phyloP scores from a whole-genome alignment of 2,888 invertebrate genomes.

The Homarus gammarus region DNA sequence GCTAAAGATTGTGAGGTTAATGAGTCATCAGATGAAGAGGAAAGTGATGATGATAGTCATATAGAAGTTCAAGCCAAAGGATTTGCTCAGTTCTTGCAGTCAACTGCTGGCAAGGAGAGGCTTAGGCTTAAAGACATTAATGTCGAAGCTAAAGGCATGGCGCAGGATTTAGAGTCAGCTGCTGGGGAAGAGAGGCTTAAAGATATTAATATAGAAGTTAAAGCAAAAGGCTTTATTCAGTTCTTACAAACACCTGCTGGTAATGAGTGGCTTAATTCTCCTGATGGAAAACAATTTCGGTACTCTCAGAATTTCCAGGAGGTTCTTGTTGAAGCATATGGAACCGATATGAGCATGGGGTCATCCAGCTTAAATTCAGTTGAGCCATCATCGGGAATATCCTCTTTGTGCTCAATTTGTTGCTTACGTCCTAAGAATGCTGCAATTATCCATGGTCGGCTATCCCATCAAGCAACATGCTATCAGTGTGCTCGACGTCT shows the following conservation, averaged over 20 bases:
- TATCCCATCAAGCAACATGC: conserved; percentile 71
- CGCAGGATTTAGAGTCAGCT: no score
- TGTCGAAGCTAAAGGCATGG: conserved; percentile 4
- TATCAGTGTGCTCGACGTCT: conserved; percentile 70
- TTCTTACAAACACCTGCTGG: conserved; percentile 4
- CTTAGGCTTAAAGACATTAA: not conserved
- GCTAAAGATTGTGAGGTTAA: not conserved
- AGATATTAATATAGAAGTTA: not conserved
- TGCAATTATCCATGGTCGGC: conserved; percentile 64
- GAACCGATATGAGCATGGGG: not conserved
- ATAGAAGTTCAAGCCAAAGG: conserved; percentile 4
- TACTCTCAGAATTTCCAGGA: not conserved
- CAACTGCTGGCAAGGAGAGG: conserved; percentile 18
- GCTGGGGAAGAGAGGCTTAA: not conserved
- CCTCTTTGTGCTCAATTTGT: conserved; percentile 57
- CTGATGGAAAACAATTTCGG: conserved; percentile 9
- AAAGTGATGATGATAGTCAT: not conserved
- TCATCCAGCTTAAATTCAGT: not conserved
- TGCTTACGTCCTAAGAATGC: conserved; percentile 67
- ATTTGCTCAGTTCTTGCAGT: not conserved
- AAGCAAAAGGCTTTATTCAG: not conserved
- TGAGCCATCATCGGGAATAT: not conserved
- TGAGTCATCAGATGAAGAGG: not conserved
- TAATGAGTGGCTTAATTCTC: conserved; percentile 22
- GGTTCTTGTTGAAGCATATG: not conserved